Percentiles rank a stretch among this genome's conserved stretches.
phyloP scores from a whole-genome alignment of 2,113 vertebrate species.

The Cromileptes altivelis region DNA sequence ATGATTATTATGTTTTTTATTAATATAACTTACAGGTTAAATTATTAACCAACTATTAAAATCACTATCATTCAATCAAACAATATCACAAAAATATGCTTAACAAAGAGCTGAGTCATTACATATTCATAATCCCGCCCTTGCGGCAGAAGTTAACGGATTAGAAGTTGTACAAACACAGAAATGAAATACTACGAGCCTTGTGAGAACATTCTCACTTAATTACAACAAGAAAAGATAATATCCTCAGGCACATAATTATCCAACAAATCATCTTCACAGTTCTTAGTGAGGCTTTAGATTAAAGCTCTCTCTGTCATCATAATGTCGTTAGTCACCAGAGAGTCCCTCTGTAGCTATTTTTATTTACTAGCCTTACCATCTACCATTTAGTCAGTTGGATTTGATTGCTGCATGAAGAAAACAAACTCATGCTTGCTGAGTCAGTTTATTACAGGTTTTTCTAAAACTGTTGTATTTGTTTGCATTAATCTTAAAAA shows the following conservation, averaged over 20 bases:
- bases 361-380: slow-evolving; percentile 7
- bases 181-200: background rate
- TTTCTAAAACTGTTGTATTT: background rate
- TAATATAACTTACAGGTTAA: slow-evolving; percentile 41
- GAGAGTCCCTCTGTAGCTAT: background rate
- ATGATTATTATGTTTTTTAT: slow-evolving; percentile 29
- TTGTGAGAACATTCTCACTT: slow-evolving; percentile 14
- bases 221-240: slow-evolving; percentile 18
- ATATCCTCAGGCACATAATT: slow-evolving; percentile 57
- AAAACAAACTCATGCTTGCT: background rate
- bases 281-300: slow-evolving; percentile 24
- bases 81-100: slow-evolving; percentile 17
- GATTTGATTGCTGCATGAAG: background rate
- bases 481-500: background rate
- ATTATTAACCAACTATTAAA: slow-evolving; percentile 39
- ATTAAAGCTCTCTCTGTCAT: slow-evolving; percentile 1
- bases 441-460: background rate
- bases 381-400: background rate
- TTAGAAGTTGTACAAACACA: slow-evolving; percentile 1
- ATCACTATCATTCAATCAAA: slow-evolving; percentile 20
- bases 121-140: background rate
- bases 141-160: slow-evolving; percentile 5
- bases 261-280: slow-evolving; percentile 9
- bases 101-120: slow-evolving; percentile 18
- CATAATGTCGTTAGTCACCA: background rate